Conservation (phyloP, 2,113 vertebrate species). For the Lutjanus erythropterus region DNA sequence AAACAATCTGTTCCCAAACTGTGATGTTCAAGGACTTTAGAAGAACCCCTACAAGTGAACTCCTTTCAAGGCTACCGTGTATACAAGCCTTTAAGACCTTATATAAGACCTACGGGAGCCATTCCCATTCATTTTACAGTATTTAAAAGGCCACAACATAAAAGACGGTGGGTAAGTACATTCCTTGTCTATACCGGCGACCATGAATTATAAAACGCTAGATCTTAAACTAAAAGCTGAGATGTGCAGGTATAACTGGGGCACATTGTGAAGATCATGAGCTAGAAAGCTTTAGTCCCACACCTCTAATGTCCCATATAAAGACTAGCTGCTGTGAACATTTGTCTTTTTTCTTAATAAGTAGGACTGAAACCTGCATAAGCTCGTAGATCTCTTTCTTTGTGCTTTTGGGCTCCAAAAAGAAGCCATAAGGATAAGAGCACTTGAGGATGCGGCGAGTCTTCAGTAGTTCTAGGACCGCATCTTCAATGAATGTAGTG, state of each 20-base stretch:
- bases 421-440: conserved; percentile 99
- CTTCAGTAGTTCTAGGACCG: conserved; percentile 96
- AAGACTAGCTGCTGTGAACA: conserved; percentile 47
- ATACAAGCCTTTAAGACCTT: conserved; percentile 20
- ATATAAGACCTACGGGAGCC: background rate
- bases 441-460: conserved; percentile 99
- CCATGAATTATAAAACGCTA: conserved; percentile 26
- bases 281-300: conserved; percentile 34
- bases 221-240: conserved; percentile 53
- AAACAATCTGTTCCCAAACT: conserved; percentile 12
- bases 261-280: conserved; percentile 25
- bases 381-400: conserved; percentile 99
- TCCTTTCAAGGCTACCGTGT: background rate
- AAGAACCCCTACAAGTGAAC: background rate
- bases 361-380: conserved; percentile 92
- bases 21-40: background rate
- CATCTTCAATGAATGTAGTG: conserved; percentile 99
- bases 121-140: background rate
- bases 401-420: conserved; percentile 99
- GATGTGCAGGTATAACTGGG: conserved; percentile 42
- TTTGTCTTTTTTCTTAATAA: conserved; percentile 43
- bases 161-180: conserved; percentile 13
- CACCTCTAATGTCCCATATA: conserved; percentile 43
- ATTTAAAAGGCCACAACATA: conserved; percentile 19
- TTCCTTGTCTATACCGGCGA: background rate